Percentiles rank a stretch among this genome's conserved stretches.
Conservation (phyloP, 2,113 vertebrate genomes). For the Butorides virescens region DNA sequence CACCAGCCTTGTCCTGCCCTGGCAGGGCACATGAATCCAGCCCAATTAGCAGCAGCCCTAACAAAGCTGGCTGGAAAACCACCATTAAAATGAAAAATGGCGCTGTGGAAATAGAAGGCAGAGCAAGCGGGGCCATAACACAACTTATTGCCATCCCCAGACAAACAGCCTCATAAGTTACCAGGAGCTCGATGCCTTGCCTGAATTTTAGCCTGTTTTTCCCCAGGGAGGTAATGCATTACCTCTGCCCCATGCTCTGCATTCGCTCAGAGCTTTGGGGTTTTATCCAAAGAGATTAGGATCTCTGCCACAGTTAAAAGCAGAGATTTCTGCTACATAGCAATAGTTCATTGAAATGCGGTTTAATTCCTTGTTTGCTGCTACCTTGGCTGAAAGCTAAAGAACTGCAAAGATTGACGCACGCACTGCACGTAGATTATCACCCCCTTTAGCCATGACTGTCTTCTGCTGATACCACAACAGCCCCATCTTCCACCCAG, state of each 20-base stretch:
- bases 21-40: neutral
- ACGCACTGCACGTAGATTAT: accelerated
- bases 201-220: neutral
- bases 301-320: neutral
- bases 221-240: neutral
- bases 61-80: neutral
- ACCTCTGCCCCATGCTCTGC: accelerated
- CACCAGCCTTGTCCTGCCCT: neutral
- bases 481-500: neutral
- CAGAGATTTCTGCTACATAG: neutral
- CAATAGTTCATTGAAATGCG: neutral
- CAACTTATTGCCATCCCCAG: neutral
- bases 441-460: accelerated
- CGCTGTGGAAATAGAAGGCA: neutral
- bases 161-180: neutral
- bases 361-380: neutral
- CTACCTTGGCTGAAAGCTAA: neutral
- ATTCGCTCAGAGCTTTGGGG: neutral
- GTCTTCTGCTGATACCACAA: accelerated
- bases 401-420: neutral
- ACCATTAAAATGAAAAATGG: constrained; percentile 36
- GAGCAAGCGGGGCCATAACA: neutral
- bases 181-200: accelerated
- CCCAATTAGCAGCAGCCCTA: constrained; percentile 50
- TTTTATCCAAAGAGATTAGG: neutral